Conservation (phyloP, 2,113 vertebrate species). For the Rhinolophus ferrumequinum region DNA sequence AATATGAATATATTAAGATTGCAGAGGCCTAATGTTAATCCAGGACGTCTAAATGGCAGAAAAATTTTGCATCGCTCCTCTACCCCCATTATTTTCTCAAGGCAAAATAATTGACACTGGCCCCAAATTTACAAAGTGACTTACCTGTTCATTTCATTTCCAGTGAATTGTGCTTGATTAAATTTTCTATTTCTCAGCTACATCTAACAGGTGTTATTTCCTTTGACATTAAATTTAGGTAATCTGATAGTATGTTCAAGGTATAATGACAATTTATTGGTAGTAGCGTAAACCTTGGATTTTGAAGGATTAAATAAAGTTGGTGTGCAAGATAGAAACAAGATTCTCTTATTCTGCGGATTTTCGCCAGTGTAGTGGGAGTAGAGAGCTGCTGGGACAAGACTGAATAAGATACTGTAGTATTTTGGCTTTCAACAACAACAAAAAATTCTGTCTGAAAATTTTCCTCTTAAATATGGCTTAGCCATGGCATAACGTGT, state of each 20-base stretch:
- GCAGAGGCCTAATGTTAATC: neutral
- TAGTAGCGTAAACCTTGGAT: neutral
- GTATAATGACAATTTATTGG: neutral
- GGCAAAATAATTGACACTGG: neutral
- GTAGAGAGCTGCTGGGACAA: neutral
- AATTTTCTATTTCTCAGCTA: neutral
- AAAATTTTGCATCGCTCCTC: neutral
- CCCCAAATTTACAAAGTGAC: neutral
- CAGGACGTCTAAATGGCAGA: neutral
- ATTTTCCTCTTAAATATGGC: neutral
- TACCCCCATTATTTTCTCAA: neutral
- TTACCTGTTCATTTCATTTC: constrained; percentile 2
- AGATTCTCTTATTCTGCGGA: neutral
- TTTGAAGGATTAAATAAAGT: neutral
- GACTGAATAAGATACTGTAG: neutral
- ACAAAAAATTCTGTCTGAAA: neutral
- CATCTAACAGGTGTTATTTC: neutral
- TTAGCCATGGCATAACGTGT: neutral
- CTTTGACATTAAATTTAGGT: neutral
- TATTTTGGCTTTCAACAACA: neutral
- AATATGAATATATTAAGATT: constrained; percentile 37
- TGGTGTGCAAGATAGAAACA: neutral
- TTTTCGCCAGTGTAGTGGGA: neutral
- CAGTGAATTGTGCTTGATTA: neutral
- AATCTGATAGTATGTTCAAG: neutral